These are phyloP conservation scores for Tetraneura akinire DNA, from an alignment of 1,140 invertebrate species.

Conservation along the genomic window DNA sequence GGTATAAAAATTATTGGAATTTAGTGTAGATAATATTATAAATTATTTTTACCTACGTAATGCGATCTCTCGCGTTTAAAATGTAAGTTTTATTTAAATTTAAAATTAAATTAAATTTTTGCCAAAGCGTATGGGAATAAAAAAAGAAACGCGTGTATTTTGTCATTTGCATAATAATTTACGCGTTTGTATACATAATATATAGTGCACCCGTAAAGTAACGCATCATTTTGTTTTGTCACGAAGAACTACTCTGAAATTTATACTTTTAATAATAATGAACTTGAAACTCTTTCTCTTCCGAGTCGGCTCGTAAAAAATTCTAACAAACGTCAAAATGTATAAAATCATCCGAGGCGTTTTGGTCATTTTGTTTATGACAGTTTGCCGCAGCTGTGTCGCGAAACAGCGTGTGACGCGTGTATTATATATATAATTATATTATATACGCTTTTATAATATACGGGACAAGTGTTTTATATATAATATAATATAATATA, in stretches of 20 bases:
- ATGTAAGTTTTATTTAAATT: not conserved
- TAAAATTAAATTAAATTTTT: slow-evolving; percentile 1
- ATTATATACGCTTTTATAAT: too few species aligned
- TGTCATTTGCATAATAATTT: slow-evolving; percentile 20
- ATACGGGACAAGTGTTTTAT: not conserved
- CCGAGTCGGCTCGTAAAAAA: slow-evolving; percentile 36
- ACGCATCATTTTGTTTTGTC: slow-evolving; percentile 23
- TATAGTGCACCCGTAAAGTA: not conserved
- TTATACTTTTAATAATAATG: slow-evolving; percentile 21
- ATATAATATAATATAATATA: too few species aligned
- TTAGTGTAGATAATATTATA: too few species aligned
- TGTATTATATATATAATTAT: not conserved
- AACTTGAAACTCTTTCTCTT: slow-evolving; percentile 2
- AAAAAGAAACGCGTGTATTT: not conserved
- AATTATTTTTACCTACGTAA: too few species aligned
- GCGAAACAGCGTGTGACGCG: not conserved
- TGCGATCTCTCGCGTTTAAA: too few species aligned
- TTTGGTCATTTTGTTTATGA: slow-evolving; percentile 45
- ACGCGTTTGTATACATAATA: not conserved
- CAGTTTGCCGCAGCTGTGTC: slow-evolving; percentile 10
- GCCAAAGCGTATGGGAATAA: too few species aligned
- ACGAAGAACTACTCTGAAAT: slow-evolving; percentile 15
- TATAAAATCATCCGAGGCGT: slow-evolving; percentile 25
- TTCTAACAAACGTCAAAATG: slow-evolving; percentile 16
- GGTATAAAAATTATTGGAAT: too few species aligned